Percentiles rank a stretch among this genome's conserved stretches.
phyloP scores from a whole-genome alignment of 2,888 invertebrate species.

The Lasiommata megera region DNA sequence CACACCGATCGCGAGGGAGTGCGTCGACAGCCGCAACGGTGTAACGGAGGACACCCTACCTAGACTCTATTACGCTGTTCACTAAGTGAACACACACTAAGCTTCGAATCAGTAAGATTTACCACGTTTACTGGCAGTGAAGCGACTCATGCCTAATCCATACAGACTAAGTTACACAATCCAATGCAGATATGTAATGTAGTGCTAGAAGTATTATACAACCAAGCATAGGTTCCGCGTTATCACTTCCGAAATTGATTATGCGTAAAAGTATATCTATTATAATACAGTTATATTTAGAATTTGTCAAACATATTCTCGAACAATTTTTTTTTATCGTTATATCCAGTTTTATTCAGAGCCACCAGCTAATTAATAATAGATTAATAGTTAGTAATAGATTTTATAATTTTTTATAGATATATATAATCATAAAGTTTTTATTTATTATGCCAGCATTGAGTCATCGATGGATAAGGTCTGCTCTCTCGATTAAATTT shows the following conservation, averaged over 20 bases:
- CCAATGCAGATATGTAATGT: conserved; percentile 69
- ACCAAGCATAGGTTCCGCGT: conserved; percentile 46
- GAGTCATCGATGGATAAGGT: conserved; percentile 29
- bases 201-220: conserved; percentile 46
- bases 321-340: not conserved
- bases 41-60: conserved; percentile 32
- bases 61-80: conserved; percentile 49
- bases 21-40: not conserved
- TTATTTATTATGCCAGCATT: conserved; percentile 6
- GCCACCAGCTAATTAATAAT: not conserved
- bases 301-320: conserved; percentile 19
- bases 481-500: conserved; percentile 29
- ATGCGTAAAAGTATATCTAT: conserved; percentile 26
- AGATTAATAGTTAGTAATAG: not conserved
- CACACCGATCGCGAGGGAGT: conserved; percentile 15
- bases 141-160: conserved; percentile 59
- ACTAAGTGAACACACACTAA: conserved; percentile 67
- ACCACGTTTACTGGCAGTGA: conserved; percentile 71
- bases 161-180: conserved; percentile 38
- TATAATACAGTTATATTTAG: conserved; percentile 16
- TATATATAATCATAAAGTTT: not conserved
- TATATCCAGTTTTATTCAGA: conserved; percentile 3
- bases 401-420: conserved; percentile 8
- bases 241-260: conserved; percentile 37
- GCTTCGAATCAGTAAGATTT: conserved; percentile 48